Percentiles rank a stretch among this genome's conserved stretches.
Evolutionary conservation across 2,888 invertebrate species (phyloP).

Genomic region (Synergus laeviventris): DNA sequence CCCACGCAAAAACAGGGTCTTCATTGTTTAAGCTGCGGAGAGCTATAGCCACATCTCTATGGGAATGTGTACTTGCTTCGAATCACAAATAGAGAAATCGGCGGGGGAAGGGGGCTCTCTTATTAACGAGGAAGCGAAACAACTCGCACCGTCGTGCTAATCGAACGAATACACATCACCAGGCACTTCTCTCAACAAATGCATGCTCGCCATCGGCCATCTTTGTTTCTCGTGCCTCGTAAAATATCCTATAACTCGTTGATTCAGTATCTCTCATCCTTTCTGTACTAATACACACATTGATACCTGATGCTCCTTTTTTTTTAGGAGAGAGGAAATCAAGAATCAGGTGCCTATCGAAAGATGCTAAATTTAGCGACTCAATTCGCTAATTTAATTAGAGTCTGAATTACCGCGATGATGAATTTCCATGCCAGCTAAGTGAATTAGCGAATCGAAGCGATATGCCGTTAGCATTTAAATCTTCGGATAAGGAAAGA

Average conservation of each 20-base stretch:
- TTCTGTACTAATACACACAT: neutral
- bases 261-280: slow-evolving; percentile 10
- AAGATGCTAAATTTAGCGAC: slow-evolving; percentile 53
- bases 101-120: slow-evolving; percentile 61
- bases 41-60: slow-evolving; percentile 50
- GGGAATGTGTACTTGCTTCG: slow-evolving; percentile 53
- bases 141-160: slow-evolving; percentile 74
- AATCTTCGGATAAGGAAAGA: slow-evolving; percentile 40
- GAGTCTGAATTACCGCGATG: slow-evolving; percentile 57
- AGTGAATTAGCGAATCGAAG: slow-evolving; percentile 55
- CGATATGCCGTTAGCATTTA: slow-evolving; percentile 54
- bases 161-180: slow-evolving; percentile 68
- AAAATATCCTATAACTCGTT: slow-evolving; percentile 19
- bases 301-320: slow-evolving; percentile 37
- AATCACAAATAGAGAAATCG: slow-evolving; percentile 54
- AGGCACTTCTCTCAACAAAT: slow-evolving; percentile 49
- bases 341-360: slow-evolving; percentile 50
- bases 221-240: slow-evolving; percentile 61
- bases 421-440: slow-evolving; percentile 55
- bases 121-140: slow-evolving; percentile 76
- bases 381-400: slow-evolving; percentile 55
- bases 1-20: slow-evolving; percentile 62
- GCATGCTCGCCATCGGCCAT: slow-evolving; percentile 61
- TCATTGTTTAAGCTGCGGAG: slow-evolving; percentile 56
- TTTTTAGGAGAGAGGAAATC: slow-evolving; percentile 49